Percentiles rank a stretch among this genome's conserved stretches.
These are phyloP conservation scores for Hemicordylus capensis DNA, from an alignment of 2,113 vertebrate genomes.

Conservation along the genomic window DNA sequence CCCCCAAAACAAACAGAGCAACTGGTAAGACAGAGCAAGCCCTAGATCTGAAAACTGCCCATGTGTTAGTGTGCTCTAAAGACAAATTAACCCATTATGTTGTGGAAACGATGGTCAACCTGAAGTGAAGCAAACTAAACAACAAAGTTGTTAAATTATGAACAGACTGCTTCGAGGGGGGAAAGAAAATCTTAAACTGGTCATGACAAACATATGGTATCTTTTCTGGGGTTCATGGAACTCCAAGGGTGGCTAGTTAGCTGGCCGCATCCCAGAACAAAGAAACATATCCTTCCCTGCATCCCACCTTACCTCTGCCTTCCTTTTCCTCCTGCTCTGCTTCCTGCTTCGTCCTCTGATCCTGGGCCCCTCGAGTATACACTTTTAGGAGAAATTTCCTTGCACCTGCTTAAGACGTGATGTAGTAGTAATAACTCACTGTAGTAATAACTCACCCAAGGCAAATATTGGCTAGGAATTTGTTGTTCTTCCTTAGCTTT, in stretches of 20 bases:
- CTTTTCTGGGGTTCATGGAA: constrained; percentile 38
- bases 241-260: constrained; percentile 46
- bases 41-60: not conserved
- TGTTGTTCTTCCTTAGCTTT: constrained; percentile 32
- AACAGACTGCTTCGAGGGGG: constrained; percentile 13
- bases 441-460: constrained; percentile 59
- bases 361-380: constrained; percentile 54
- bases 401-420: constrained; percentile 70
- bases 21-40: not conserved
- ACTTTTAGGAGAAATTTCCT: constrained; percentile 66
- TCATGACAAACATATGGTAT: constrained; percentile 44
- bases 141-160: fast-evolving
- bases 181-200: constrained; percentile 21
- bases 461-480: constrained; percentile 43
- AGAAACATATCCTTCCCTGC: constrained; percentile 44
- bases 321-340: constrained; percentile 33
- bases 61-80: constrained; percentile 15
- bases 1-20: not conserved
- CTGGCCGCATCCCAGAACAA: constrained; percentile 62
- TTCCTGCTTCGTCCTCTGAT: constrained; percentile 45
- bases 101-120: not conserved
- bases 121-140: constrained; percentile 4
- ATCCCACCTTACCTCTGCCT: constrained; percentile 43
- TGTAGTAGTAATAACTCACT: constrained; percentile 63
- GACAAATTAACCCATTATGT: not conserved